Percentiles rank a stretch among this genome's conserved stretches.
These are phyloP conservation scores for Hyperoplus lanceolatus DNA, from an alignment of 2,797 vertebrate species.

Conservation along the genomic window DNA sequence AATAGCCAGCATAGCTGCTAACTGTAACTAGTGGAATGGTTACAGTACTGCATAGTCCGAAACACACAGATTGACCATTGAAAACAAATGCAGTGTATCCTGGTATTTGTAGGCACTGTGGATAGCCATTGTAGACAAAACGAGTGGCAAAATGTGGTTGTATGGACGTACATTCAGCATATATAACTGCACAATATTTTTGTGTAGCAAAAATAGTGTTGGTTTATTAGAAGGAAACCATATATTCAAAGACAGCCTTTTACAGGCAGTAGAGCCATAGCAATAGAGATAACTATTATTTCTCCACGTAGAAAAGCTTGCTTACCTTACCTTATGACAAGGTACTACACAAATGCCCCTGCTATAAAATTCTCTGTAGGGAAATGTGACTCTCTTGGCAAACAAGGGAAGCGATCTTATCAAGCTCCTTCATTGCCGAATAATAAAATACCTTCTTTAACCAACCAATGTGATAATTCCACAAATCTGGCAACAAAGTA, in stretches of 20 bases:
- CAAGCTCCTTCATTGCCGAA: background rate
- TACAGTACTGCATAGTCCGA: background rate
- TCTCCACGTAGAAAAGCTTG: background rate
- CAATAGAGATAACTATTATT: constrained; percentile 4
- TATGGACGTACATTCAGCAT: background rate
- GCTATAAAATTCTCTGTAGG: constrained; percentile 1
- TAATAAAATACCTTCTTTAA: background rate
- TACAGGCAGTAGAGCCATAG: background rate
- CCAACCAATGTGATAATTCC: background rate
- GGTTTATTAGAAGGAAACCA: background rate
- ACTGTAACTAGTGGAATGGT: background rate
- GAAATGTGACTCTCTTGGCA: background rate
- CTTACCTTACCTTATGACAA: background rate
- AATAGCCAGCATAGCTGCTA: background rate
- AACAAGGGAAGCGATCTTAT: constrained; percentile 1
- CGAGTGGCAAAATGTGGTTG: background rate
- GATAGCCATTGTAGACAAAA: background rate
- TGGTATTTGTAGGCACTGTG: background rate
- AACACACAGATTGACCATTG: background rate
- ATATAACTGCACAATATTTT: background rate
- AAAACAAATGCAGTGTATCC: background rate
- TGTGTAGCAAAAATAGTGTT: background rate
- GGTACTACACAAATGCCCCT: constrained; percentile 1
- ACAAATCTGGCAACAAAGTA: constrained; percentile 19
- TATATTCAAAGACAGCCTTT: background rate